These are phyloP conservation scores for Eulemur mongoz DNA, from an alignment of 2,797 vertebrate species.

Conservation along the genomic window DNA sequence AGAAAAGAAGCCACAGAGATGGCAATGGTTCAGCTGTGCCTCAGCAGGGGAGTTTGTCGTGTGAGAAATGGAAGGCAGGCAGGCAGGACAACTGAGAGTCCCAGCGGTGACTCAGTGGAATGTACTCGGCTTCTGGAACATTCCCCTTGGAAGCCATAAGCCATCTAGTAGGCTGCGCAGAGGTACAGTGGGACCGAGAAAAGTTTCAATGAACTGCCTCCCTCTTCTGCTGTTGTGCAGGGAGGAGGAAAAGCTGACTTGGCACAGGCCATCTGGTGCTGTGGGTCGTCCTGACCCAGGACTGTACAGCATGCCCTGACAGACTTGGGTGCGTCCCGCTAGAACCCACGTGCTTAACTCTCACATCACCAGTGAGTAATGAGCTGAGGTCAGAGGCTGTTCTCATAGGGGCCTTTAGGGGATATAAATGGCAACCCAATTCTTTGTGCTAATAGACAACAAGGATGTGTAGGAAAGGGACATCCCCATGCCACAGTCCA, in stretches of 20 bases:
- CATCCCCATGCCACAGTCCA: neutral
- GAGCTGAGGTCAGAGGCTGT: neutral
- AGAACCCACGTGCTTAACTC: neutral
- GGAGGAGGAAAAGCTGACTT: neutral
- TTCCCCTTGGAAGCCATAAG: neutral
- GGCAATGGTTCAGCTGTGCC: neutral
- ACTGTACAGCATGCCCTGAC: neutral
- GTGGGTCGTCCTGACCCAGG: conserved; percentile 29
- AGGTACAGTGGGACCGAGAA: neutral
- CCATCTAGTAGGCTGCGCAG: neutral
- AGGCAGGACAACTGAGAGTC: neutral
- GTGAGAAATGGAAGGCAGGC: neutral
- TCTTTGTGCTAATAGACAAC: neutral
- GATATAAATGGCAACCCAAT: neutral
- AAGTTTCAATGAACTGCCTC: neutral
- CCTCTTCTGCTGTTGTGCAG: too few species aligned
- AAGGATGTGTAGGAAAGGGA: neutral
- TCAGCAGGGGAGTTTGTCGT: neutral
- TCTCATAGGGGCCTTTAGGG: neutral
- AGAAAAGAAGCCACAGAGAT: neutral
- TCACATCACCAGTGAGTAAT: neutral
- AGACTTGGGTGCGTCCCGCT: neutral
- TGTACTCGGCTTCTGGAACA: neutral
- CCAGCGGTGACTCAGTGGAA: neutral
- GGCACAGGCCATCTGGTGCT: neutral